phyloP scores from a whole-genome alignment of 2,888 invertebrate genomes.

The Imbricaverruca yamaguchii region DNA sequence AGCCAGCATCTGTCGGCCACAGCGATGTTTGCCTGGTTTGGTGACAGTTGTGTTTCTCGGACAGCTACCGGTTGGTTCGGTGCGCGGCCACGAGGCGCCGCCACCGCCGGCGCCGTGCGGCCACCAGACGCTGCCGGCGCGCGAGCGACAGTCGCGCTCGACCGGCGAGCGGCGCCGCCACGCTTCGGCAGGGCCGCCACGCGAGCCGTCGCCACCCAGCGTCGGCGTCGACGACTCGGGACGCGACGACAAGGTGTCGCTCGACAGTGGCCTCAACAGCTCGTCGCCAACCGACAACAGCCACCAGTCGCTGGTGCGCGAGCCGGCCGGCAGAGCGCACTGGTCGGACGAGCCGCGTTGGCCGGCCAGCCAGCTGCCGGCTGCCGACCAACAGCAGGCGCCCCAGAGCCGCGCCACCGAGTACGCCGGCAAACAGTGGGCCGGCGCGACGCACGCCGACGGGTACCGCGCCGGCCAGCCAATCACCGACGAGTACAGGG shows the following conservation, averaged over 20 bases:
- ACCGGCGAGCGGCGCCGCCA: not conserved
- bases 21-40: too few species aligned
- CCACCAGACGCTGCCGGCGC: constrained; percentile 7
- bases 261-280: constrained; percentile 24
- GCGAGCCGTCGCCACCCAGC: not conserved
- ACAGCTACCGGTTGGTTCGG: constrained; percentile 32
- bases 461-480: not conserved
- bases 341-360: constrained; percentile 30
- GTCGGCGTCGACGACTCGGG: not conserved
- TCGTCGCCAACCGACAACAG: constrained; percentile 38
- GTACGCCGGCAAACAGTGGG: not conserved
- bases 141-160: not conserved
- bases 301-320: constrained; percentile 39
- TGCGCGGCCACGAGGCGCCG: constrained; percentile 10
- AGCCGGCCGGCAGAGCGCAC: constrained; percentile 33
- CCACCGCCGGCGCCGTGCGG: constrained; percentile 5
- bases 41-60: too few species aligned
- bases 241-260: constrained; percentile 10
- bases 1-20: too few species aligned
- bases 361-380: not conserved
- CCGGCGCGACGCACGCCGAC: not conserved
- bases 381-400: not conserved
- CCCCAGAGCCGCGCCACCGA: not conserved
- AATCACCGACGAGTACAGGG: not conserved
- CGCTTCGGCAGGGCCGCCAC: constrained; percentile 1